Evolutionary conservation across 2,888 invertebrate genomes (phyloP), one percentile per base, ranked within the genome.

Genomic region (Nesidiocoris tenuis): DNA sequence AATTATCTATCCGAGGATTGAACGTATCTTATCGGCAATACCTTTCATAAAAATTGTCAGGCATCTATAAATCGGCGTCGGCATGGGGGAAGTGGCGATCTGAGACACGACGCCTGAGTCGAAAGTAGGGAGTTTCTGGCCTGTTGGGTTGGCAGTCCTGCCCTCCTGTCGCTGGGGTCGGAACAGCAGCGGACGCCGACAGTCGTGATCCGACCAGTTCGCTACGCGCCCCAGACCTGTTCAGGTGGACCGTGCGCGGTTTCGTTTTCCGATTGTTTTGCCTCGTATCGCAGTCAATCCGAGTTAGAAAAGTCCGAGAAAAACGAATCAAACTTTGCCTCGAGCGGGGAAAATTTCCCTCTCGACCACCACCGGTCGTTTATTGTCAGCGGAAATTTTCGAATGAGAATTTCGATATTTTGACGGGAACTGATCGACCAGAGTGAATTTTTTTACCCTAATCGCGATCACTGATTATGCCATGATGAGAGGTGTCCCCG

Each of bases 401-500:
- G n/a, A n/a, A n/a, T n/a, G n/a, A n/a, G n/a, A n/a, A n/a, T n/a
- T n/a, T n/a, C n/a, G n/a, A n/a, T n/a, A n/a, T n/a, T n/a, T n/a
- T n/a, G n/a, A n/a, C 39, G 39, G 5, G 39, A 39, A 39, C 39
- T 39, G 39, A 39, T n/a, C n/a, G n/a, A n/a, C n/a, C n/a, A n/a
- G n/a, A n/a, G n/a, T n/a, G n/a, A n/a, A n/a, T n/a, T n/a, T n/a
- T n/a, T n/a, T n/a, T n/a, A n/a, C n/a, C n/a, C n/a, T n/a, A n/a
- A n/a, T n/a, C n/a, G n/a, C n/a, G n/a, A n/a, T n/a, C n/a, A n/a
- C n/a, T n/a, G n/a, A n/a, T 72, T 21, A 72, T 72, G 72, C 72
- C 72, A 76, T 59, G 23, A 77, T 76, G 77, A 75, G 66, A 61
- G 77, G 76, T 72, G 77, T 77, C 19, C 67, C 75, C 17, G 72